Evolutionary conservation across 64 coral and sea anemone species (phyloP), one percentile per base, ranked within the genome.

Genomic region (Pocillopora verrucosa): DNA sequence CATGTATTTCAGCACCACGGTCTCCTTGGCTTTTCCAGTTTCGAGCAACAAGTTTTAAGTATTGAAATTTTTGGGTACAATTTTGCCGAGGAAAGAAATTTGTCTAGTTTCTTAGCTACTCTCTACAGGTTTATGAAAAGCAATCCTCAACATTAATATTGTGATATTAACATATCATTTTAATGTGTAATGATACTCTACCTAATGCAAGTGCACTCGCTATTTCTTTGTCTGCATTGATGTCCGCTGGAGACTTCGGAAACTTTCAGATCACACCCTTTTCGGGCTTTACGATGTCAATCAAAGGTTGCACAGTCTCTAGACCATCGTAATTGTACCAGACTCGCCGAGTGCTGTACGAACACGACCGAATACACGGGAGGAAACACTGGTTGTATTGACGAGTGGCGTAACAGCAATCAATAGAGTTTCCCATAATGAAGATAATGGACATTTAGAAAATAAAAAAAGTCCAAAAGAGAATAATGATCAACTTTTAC

Each of bases 321-420:
- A 88, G 15, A 22, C 86, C 86, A 77, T 88, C 86, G 75, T 76
- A 88, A 45, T 88, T 88, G 34, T 88, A 88, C 59, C 73, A 88
- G 24, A 88, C 73, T 41, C 86, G 86, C 0, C 86, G 86, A 88
- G 38, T 60, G 5, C 26, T 77, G 74, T 76, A 76, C 26, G 80
- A 36, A 20, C 80, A 83, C 17, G 80, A 36, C 61, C 80, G 60
- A 65, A 83, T 83, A 19, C 80, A 83, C 16, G 80, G 80, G 59
- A 83, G 65, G 5, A 19, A 64, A 61, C 80, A 83, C 16, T 83
- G 80, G 25, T 83, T 83, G 60, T 83, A 83, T 38, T 83, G 80
- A 16, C 80, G 80, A 19, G 80, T 83, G 4, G 80, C 36, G n/a
- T 83, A 83, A 61, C 80, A 83, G 16, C 80, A 83, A 19, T 83